Evolutionary conservation across 1,140 invertebrate genomes (phyloP), one percentile per base, ranked within the genome.

Genomic region (Tetraneura akinire): DNA sequence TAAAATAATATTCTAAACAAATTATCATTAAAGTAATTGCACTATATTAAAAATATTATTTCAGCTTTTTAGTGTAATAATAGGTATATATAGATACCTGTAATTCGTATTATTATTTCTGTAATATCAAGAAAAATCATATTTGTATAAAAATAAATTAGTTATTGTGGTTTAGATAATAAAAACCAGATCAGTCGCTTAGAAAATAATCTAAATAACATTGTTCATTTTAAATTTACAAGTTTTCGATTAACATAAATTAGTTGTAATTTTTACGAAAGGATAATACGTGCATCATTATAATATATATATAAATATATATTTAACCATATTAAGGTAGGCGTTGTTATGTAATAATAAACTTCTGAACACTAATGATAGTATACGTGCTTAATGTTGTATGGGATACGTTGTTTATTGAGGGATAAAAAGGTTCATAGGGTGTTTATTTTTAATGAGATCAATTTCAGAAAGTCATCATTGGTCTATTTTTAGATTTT

Each of bases 381-480:
- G 68, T 29, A 32, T 71, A 47, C 16, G 45, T 47, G 23, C 23
- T 23, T 68, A 45, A 18, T n/a, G 47, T 51, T 23, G 47, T 73
- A 11, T n/a, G n/a, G 70, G 26, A 9, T 53, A 23, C 32, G 18
- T 1, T 21, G 32, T 45, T 45, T 37, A 68, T 14, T 68, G 64
- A 23, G 64, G 37, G 37, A 68, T 45, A 68, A 68, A 68, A 68
- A 23, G 37, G 37, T 68, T 23, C 37, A 37, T 49, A 73, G 47
- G 70, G 70, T 73, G 70, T 73, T n/a, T 51, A n/a, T 51, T 73
- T 73, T 73, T 73, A 73, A 73, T 53, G 70, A 73, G n/a, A 29
- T 47, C 18, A 51, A 73, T 73, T 71, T 73, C 66, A 4, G 37
- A 68, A 14, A 14, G n/a, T 37, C 9, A 64, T 42, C 62, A 21